Evolutionary conservation across 2,113 vertebrate genomes (phyloP), one percentile per base, ranked within the genome.

Genomic region (Oncorhynchus gorbuscha): DNA sequence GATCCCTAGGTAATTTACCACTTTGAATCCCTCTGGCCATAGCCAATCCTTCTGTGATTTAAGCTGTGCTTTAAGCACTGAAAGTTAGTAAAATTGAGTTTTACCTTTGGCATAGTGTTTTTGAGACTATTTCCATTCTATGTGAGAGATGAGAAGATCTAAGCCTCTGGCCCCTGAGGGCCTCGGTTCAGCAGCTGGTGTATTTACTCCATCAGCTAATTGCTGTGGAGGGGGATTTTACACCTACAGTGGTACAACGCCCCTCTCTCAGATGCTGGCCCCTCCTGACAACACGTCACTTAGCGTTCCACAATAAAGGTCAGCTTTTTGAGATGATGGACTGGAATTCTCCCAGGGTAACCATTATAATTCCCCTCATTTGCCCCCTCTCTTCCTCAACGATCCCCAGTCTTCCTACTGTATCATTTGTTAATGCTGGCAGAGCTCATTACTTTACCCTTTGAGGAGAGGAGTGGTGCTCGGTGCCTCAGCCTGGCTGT

Each of bases 311-410:
- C 26, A 70, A 76, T 35, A 73, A 74, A 76, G 77, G 59, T 77
- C 73, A 83, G 59, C 73, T 83, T 79, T 69, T 66, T 16, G 55
- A 74, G 62, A 72, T 80, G 70, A 75, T 67, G 64, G 28, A 30
- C 61, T 69, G 72, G 5, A 58, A 64, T 72, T 28, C 69, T 72
- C 76, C 39, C 6, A 65, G 59, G 20, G 49, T 16, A 20, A 26
- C 28, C 65, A 76, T 65, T 49, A 48, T 75, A 73, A 71, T 82
- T 80, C 73, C 35, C 70, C 71, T 76, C 59, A 24, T 79, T 77
- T 51, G 32, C 62, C 22, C 11, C 55, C 71, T 18, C 28, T 20
- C 30, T 48, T 67, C 67, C 45, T 58, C 55, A 49, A 24, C 48
- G 39, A 9, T 51, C 75, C 69, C 55, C 16, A 32, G 26, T 35